Evolutionary conservation across 2,888 invertebrate genomes (phyloP).

Genomic region (Lithophane leautieri): DNA sequence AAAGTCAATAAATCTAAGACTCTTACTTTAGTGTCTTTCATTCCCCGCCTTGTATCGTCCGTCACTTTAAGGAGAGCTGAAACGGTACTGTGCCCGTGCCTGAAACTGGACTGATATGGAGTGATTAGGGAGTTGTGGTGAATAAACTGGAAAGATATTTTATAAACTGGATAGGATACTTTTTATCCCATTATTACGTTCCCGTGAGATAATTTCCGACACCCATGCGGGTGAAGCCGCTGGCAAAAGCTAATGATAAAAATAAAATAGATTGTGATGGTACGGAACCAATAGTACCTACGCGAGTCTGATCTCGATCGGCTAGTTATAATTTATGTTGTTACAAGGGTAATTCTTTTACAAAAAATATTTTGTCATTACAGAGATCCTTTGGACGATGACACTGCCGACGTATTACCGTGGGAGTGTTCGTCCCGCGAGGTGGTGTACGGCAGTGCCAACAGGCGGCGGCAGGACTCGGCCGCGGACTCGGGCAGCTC

Average conservation of each 20-base stretch:
- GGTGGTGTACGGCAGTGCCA: constrained; percentile 75
- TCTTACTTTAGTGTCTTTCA: no score
- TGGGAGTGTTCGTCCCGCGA: constrained; percentile 82
- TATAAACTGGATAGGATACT: no score
- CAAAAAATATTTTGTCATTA: constrained; percentile 26
- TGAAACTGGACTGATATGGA: no score
- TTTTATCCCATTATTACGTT: no score
- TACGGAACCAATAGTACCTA: neutral
- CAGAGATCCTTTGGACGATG: constrained; percentile 85
- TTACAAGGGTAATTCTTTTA: neutral
- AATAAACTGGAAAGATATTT: no score
- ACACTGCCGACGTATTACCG: constrained; percentile 82
- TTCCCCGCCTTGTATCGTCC: no score
- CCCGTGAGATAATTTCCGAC: no score
- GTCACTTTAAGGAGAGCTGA: no score
- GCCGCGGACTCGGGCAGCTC: constrained; percentile 93
- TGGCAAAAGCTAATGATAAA: neutral
- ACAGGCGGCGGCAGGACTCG: constrained; percentile 91
- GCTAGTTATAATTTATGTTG: neutral
- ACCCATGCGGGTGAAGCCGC: no score
- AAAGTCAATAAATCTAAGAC: no score
- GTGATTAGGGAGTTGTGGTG: no score
- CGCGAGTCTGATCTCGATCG: neutral
- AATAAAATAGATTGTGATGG: neutral
- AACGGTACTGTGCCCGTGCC: no score